Evolutionary conservation across 1,140 invertebrate genomes (phyloP), one percentile per base, ranked within the genome.

Genomic region (Phthorimaea operculella): DNA sequence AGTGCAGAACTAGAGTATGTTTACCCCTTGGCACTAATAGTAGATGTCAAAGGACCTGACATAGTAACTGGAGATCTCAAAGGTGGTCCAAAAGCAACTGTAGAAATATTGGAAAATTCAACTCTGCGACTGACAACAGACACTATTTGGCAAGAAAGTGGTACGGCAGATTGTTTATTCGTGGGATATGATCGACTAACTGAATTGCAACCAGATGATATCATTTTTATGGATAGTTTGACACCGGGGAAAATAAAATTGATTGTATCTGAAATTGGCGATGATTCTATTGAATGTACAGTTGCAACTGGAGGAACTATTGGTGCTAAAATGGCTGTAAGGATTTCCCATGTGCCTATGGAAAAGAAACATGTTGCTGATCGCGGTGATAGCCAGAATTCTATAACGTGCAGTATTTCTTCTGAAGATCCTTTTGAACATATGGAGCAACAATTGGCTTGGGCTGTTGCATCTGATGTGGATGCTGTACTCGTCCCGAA

Each of bases 1-100:
- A 85, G 83, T 54, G 70, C 75, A 17, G 83, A 85, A 67, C 62
- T 85, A 54, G 69, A 83, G 59, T 85, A 76, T 54, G 74, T 85
- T 16, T 81, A 85, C 59, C 83, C 86, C 18, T 68, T 87, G 28
- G 85, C 76, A 17, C 55, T 86, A 17, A 73, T 85, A n/a, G 70
- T 86, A 14, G 76, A 87, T 60, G 76, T 86, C 10, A 67, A 70
- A 54, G 80, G 83, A 0, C 83, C 83, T 33, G 80, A 86, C 54
- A 87, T 87, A 62, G 60, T 82, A 34, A 80, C 75, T 10, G 83
- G 85, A 33, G 68, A 74, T 58, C 71, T 86, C 17, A 82, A 83
- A 70, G 70, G 71, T 50, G 79, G 79, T 6, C 71, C 72, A 14
- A 61, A 62, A 21, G 62, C 71, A 33, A 79, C 68, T 42, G 51